Evolutionary conservation across 2,888 invertebrate genomes (phyloP).

Genomic region (Ectemnius continuus): DNA sequence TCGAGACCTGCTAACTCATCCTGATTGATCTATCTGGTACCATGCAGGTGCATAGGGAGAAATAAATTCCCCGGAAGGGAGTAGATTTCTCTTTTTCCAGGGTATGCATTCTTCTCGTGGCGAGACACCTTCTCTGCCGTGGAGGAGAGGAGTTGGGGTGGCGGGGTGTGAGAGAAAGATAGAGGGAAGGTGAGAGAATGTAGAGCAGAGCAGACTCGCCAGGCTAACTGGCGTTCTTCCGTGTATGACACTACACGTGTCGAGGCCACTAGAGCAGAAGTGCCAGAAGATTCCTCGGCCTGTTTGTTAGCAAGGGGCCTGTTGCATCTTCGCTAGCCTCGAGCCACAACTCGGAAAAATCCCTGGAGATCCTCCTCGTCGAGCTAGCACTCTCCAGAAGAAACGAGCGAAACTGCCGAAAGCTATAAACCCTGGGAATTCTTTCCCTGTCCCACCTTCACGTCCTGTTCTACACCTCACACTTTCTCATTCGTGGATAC

Average conservation of each 20-base stretch:
- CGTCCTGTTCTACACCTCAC: too few species aligned
- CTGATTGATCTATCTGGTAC: too few species aligned
- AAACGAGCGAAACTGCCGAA: constrained; percentile 49
- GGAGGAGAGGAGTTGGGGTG: constrained; percentile 32
- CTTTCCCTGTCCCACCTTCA: too few species aligned
- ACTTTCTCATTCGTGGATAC: too few species aligned
- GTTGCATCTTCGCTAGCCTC: constrained; percentile 75
- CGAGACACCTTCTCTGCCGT: constrained; percentile 30
- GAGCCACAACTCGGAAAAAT: constrained; percentile 66
- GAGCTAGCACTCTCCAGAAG: constrained; percentile 16
- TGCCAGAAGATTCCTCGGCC: constrained; percentile 70
- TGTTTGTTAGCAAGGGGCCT: constrained; percentile 74
- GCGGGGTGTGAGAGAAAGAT: too few species aligned
- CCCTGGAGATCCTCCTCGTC: constrained; percentile 12
- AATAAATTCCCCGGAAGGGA: background rate
- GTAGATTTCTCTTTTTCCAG: constrained; percentile 18
- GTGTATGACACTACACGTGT: constrained; percentile 76
- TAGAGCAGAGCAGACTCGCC: constrained; percentile 44
- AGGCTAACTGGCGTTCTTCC: constrained; percentile 73
- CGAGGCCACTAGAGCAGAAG: constrained; percentile 76
- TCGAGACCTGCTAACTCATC: too few species aligned
- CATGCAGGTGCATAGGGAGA: too few species aligned
- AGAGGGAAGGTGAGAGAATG: too few species aligned
- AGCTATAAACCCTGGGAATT: constrained; percentile 38
- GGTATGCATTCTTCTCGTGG: constrained; percentile 38